Percentiles rank a stretch among this genome's conserved stretches.
These are phyloP conservation scores for Troides oblongomaculatus DNA, from an alignment of 2,888 invertebrate species.

Conservation along the genomic window DNA sequence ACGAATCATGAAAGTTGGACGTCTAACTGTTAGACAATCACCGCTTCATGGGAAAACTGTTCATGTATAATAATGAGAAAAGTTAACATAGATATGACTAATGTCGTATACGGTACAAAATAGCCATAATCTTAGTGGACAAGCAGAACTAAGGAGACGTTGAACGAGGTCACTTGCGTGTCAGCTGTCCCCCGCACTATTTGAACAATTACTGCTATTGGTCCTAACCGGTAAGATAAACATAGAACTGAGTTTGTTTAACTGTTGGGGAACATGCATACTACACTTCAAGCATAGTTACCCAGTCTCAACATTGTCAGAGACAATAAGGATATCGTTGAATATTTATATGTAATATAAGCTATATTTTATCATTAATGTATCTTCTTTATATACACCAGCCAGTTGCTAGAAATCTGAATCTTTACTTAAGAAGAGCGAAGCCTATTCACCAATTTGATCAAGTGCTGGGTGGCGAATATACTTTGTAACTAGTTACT, in stretches of 20 bases:
- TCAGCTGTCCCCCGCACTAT: slow-evolving; percentile 38
- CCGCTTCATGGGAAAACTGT: slow-evolving; percentile 3
- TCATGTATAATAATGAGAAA: slow-evolving; percentile 9
- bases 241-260: slow-evolving; percentile 45
- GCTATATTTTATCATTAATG: no score
- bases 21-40: not conserved
- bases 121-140: slow-evolving; percentile 15
- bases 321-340: no score
- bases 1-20: no score
- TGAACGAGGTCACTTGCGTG: slow-evolving; percentile 26
- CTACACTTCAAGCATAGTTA: not conserved
- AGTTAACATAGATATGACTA: slow-evolving; percentile 13
- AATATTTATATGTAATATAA: no score
- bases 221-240: slow-evolving; percentile 48
- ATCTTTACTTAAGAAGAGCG: no score
- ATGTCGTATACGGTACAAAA: slow-evolving; percentile 9
- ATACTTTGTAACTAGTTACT: no score
- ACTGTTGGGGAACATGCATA: slow-evolving; percentile 42
- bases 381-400: no score
- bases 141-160: slow-evolving; percentile 6
- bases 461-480: no score
- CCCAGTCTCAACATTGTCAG: no score
- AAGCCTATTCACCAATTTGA: no score
- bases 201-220: slow-evolving; percentile 57
- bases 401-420: no score